A percentile compares a stretch with the other conserved stretches of the same genome.
phyloP scores from a whole-genome alignment of 2,888 invertebrate genomes.

The Leucania comma region DNA sequence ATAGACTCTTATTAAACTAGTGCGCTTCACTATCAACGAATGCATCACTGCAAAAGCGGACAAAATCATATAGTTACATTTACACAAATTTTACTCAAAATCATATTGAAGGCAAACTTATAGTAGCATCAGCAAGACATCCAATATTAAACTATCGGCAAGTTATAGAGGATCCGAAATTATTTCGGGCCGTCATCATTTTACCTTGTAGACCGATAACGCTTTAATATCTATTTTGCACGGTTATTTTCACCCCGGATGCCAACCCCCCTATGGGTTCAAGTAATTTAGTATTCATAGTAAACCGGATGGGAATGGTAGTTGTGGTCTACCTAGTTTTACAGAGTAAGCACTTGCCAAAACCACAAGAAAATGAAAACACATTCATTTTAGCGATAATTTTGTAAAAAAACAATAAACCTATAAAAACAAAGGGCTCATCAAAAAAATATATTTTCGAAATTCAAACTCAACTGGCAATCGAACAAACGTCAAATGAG shows the following conservation, averaged over 20 bases:
- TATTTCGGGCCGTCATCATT: slow-evolving; percentile 25
- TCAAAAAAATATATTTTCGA: not conserved
- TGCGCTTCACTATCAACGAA: too few relatives aligned
- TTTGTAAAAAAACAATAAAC: too few relatives aligned
- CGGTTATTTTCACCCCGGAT: slow-evolving; percentile 13
- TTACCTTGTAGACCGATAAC: slow-evolving; percentile 3
- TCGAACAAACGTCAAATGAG: too few relatives aligned
- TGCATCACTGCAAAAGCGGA: too few relatives aligned
- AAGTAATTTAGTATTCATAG: slow-evolving; percentile 25
- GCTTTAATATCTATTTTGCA: slow-evolving; percentile 11
- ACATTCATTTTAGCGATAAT: too few relatives aligned
- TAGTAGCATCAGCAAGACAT: slow-evolving; percentile 20
- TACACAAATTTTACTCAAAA: not conserved
- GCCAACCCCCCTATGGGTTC: slow-evolving; percentile 11
- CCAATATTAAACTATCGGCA: slow-evolving; percentile 22
- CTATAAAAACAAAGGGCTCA: not conserved
- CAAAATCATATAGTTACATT: too few relatives aligned
- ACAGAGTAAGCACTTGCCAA: not conserved
- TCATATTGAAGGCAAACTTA: not conserved
- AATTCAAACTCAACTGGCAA: not conserved
- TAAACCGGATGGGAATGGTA: slow-evolving; percentile 15
- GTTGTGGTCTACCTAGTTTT: not conserved
- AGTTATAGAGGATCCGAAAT: slow-evolving; percentile 25
- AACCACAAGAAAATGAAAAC: too few relatives aligned
- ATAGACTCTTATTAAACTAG: too few relatives aligned